A percentile compares a stretch with the other conserved stretches of the same genome.
These are phyloP conservation scores for Eretmodus cyanostictus DNA, from an alignment of 2,113 vertebrate genomes.

Conservation along the genomic window DNA sequence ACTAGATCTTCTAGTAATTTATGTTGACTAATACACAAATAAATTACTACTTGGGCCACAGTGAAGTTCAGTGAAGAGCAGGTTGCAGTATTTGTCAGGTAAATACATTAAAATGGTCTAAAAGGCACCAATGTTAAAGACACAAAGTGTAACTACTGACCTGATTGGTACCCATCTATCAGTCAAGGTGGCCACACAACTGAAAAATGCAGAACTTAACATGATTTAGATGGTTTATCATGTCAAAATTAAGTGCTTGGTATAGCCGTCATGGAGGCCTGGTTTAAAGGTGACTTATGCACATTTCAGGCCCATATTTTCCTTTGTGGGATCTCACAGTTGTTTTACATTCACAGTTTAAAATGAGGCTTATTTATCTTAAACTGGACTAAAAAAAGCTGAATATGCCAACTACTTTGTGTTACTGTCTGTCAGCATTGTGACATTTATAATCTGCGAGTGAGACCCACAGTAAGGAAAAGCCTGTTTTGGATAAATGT, in stretches of 20 bases:
- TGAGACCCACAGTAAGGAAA: too few relatives aligned
- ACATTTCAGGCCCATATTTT: neutral
- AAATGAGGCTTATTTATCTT: too few relatives aligned
- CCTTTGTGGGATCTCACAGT: neutral
- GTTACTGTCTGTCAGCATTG: too few relatives aligned
- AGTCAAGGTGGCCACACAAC: neutral
- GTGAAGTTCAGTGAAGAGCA: neutral
- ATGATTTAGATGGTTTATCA: neutral
- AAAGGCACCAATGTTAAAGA: neutral
- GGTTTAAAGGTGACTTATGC: neutral
- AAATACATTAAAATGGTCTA: neutral
- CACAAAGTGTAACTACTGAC: neutral
- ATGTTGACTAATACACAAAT: neutral
- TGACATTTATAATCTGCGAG: too few relatives aligned
- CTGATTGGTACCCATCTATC: neutral
- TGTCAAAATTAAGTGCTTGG: neutral
- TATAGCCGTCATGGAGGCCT: neutral
- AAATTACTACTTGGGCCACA: neutral
- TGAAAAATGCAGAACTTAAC: neutral
- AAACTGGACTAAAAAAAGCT: too few relatives aligned
- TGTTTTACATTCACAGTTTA: neutral
- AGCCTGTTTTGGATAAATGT: too few relatives aligned
- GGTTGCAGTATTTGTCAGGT: neutral
- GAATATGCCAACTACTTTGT: too few relatives aligned
- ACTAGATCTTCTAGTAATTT: neutral